Conservation (phyloP, 2,113 vertebrate species). For the Peucedramus taeniatus region DNA sequence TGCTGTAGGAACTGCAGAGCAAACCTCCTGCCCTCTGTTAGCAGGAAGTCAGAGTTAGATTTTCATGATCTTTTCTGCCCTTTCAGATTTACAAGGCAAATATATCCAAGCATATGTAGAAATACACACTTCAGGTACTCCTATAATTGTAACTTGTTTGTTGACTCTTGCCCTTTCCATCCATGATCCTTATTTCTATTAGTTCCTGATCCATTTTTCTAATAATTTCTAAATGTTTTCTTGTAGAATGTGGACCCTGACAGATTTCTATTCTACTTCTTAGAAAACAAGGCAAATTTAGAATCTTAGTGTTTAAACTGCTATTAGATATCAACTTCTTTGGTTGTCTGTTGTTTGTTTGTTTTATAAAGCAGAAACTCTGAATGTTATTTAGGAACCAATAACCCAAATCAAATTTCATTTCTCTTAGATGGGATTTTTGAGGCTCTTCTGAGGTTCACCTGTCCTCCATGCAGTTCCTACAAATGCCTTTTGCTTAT, state of each 20-base stretch:
- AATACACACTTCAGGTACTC: neutral
- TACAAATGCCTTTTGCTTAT: slow-evolving; percentile 27
- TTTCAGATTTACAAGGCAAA: neutral
- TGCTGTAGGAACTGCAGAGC: neutral
- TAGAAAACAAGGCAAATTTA: neutral
- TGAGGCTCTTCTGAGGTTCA: neutral
- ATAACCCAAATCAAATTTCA: neutral
- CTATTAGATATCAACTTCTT: neutral
- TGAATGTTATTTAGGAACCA: neutral
- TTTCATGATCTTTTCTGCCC: neutral
- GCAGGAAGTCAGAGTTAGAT: neutral
- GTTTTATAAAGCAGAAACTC: neutral
- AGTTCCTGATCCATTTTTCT: neutral
- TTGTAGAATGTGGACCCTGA: neutral
- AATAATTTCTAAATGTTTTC: neutral
- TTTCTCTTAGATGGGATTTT: neutral
- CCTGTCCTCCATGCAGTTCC: neutral
- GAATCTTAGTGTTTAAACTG: neutral
- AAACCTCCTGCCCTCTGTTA: neutral
- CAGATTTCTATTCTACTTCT: neutral
- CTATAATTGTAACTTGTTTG: neutral
- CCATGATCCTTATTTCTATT: neutral
- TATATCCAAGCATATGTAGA: neutral
- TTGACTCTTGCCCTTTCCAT: neutral
- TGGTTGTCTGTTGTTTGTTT: neutral